phyloP scores from a whole-genome alignment of 2,888 invertebrate species.

The Dryadula phaetusa region DNA sequence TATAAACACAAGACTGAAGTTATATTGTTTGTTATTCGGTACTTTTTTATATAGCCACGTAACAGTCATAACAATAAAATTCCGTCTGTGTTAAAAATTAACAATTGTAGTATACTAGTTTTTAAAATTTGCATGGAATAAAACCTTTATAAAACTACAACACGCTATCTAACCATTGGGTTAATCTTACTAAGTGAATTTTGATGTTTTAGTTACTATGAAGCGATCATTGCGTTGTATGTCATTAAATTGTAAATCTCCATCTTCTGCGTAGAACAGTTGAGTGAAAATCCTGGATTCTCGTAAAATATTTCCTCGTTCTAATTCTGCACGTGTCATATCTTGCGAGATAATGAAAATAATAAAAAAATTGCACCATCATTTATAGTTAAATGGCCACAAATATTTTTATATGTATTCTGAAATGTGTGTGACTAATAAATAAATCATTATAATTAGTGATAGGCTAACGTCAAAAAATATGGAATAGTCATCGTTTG shows the following conservation, averaged over 20 bases:
- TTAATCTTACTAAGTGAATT: not conserved
- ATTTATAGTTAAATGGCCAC: not conserved
- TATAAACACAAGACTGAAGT: not conserved
- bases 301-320: not conserved
- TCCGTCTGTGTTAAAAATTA: not conserved
- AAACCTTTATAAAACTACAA: not conserved
- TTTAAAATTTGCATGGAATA: not conserved
- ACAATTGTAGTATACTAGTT: not conserved
- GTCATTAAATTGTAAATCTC: slow-evolving; percentile 5
- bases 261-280: not conserved
- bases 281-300: not conserved
- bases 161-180: no score
- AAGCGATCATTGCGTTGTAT: not conserved
- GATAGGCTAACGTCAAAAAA: slow-evolving; percentile 11
- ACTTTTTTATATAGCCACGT: not conserved
- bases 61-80: not conserved
- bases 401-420: not conserved
- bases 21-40: not conserved
- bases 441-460: slow-evolving; percentile 24
- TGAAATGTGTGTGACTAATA: slow-evolving; percentile 39
- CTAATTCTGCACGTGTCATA: slow-evolving; percentile 8
- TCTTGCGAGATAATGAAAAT: not conserved
- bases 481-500: not conserved
- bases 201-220: not conserved
- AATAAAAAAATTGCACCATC: not conserved